Conservation (phyloP, 2,113 vertebrate genomes). For the Paracyprichromis sp. region DNA sequence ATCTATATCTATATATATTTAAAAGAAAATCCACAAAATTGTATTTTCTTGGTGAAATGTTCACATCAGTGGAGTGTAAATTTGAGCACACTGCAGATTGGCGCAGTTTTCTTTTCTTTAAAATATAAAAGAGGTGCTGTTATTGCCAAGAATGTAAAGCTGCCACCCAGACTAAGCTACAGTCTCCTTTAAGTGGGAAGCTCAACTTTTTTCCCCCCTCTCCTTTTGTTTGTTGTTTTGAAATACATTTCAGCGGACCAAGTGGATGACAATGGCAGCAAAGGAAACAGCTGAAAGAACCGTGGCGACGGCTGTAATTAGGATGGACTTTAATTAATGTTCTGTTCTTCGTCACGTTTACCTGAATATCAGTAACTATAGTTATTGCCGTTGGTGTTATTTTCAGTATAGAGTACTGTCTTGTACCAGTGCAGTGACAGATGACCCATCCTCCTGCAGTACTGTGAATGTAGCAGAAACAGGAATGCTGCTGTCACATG, state of each 20-base stretch:
- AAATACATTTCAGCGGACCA: conserved; percentile 12
- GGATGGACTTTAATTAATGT: background rate
- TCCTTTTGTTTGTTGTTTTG: background rate
- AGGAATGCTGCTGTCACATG: background rate
- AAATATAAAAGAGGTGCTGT: conserved; percentile 49
- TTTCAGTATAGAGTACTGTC: conserved; percentile 4
- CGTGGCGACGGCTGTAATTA: background rate
- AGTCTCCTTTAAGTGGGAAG: background rate
- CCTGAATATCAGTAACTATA: conserved; percentile 20
- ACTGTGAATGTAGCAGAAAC: conserved; percentile 35
- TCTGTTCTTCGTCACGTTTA: conserved; percentile 32
- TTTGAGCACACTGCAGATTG: background rate
- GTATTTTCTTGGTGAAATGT: conserved; percentile 34
- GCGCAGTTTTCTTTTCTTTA: background rate
- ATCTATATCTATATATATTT: background rate
- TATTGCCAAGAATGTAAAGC: conserved; percentile 46
- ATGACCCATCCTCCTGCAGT: background rate
- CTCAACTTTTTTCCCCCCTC: background rate
- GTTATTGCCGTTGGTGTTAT: conserved; percentile 10
- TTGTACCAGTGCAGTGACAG: conserved; percentile 17
- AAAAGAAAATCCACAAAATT: conserved; percentile 33
- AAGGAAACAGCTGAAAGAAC: background rate
- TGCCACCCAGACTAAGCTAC: conserved; percentile 16
- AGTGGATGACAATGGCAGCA: background rate
- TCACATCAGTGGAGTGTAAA: background rate